Evolutionary conservation across 2,797 vertebrate genomes (phyloP).

Genomic region (Gymnoscopelus microlampas): DNA sequence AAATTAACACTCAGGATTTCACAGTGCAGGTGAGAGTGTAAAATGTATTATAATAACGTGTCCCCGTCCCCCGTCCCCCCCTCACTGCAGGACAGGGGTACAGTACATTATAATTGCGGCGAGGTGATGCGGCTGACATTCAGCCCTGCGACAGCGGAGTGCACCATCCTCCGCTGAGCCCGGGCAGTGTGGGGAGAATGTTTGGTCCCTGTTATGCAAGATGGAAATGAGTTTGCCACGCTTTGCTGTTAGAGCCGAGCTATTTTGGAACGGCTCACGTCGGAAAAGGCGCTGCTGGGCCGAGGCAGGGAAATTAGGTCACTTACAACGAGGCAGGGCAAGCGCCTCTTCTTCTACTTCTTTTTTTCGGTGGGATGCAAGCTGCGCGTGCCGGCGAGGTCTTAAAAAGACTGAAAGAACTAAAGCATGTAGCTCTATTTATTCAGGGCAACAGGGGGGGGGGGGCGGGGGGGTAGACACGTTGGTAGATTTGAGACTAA

Average conservation of each 20-base stretch:
- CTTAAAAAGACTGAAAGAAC: constrained; percentile 56
- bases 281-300: constrained; percentile 71
- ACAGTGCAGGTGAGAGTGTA: too few species aligned
- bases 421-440: constrained; percentile 58
- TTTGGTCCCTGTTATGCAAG: constrained; percentile 80
- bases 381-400: constrained; percentile 24
- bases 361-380: constrained; percentile 27
- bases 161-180: constrained; percentile 60
- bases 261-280: constrained; percentile 81
- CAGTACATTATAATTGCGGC: background rate
- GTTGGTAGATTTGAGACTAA: constrained; percentile 43
- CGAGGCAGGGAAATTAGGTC: constrained; percentile 82
- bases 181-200: constrained; percentile 35
- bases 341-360: constrained; percentile 47
- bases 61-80: too few species aligned
- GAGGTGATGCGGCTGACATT: constrained; percentile 57
- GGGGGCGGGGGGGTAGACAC: too few species aligned
- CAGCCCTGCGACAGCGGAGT: constrained; percentile 57
- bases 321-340: constrained; percentile 76
- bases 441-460: constrained; percentile 49
- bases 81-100: too few species aligned
- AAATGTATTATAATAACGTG: too few species aligned
- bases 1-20: too few species aligned
- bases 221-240: constrained; percentile 82
- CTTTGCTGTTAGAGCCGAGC: constrained; percentile 76